A percentile compares a stretch with the other conserved stretches of the same genome.
Evolutionary conservation across 2,888 invertebrate species (phyloP).

Genomic region (Rhodophaea formosa): DNA sequence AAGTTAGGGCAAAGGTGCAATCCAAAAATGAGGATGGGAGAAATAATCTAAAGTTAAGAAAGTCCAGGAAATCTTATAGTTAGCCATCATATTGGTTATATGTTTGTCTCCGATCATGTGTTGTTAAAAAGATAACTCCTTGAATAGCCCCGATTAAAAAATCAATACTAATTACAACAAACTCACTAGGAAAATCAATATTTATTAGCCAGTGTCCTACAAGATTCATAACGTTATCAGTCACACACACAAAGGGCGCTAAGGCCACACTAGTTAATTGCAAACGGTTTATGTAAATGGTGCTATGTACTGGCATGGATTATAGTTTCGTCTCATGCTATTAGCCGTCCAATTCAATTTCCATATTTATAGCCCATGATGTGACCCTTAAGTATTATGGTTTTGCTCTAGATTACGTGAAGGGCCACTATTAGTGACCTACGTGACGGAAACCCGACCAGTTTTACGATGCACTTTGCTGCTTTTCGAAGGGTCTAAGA

Average conservation of each 20-base stretch:
- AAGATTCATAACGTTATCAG: not conserved
- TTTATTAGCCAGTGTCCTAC: not conserved
- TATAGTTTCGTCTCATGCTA: constrained; percentile 22
- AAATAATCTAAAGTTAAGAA: no score
- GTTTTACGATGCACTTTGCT: not conserved
- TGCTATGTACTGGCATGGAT: constrained; percentile 18
- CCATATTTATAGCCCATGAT: constrained; percentile 33
- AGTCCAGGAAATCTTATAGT: no score
- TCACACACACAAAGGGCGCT: constrained; percentile 3
- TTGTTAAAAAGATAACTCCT: no score
- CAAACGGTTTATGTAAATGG: constrained; percentile 18
- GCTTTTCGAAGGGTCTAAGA: not conserved
- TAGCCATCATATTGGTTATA: no score
- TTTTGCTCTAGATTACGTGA: constrained; percentile 33
- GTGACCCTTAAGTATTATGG: constrained; percentile 34
- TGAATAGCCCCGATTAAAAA: no score
- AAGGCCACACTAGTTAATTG: constrained; percentile 20
- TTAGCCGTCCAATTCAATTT: constrained; percentile 34
- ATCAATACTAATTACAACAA: no score
- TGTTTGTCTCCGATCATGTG: no score
- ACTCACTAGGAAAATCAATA: no score
- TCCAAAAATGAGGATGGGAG: no score
- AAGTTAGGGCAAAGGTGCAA: no score
- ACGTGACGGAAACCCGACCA: constrained; percentile 23
- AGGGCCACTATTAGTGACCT: constrained; percentile 24